Conservation (phyloP, 2,113 vertebrate species). For the mouse (Mus musculus) region DNA sequence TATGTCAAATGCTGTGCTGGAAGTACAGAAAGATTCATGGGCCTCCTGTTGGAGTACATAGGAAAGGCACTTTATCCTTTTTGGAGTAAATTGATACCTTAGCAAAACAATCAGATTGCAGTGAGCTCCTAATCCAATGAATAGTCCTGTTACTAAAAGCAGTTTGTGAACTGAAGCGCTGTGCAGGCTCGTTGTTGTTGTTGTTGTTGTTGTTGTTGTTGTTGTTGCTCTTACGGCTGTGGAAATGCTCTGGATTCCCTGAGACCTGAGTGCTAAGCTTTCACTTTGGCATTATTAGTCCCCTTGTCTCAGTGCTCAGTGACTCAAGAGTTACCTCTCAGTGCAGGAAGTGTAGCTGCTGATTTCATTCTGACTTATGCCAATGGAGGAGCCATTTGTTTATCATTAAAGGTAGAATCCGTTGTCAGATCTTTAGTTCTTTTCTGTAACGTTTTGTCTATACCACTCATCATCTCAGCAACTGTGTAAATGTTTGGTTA, state of each 20-base stretch:
- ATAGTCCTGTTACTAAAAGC: slow-evolving; percentile 62
- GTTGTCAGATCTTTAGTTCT: slow-evolving; percentile 50
- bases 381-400: slow-evolving; percentile 3
- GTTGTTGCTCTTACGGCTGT: background rate
- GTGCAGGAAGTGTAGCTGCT: background rate
- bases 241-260: slow-evolving; percentile 54
- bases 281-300: background rate
- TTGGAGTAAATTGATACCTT: slow-evolving; percentile 58
- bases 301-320: slow-evolving; percentile 40
- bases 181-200: background rate
- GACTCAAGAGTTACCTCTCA: slow-evolving; percentile 12
- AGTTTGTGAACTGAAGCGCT: slow-evolving; percentile 20
- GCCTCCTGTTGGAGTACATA: background rate
- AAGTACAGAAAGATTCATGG: slow-evolving; percentile 1
- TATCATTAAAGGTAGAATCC: slow-evolving; percentile 19
- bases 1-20: background rate
- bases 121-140: background rate
- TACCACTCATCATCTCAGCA: slow-evolving; percentile 39
- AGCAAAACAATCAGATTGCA: slow-evolving; percentile 36
- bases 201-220: too few relatives aligned
- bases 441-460: background rate
- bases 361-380: background rate
- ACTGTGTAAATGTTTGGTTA: slow-evolving; percentile 28
- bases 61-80: slow-evolving; percentile 44
- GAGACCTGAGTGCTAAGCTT: slow-evolving; percentile 27